Percentiles rank a stretch among this genome's conserved stretches.
These are phyloP conservation scores for Hippocampus guttulatus DNA, from an alignment of 2,113 vertebrate species.

Conservation along the genomic window DNA sequence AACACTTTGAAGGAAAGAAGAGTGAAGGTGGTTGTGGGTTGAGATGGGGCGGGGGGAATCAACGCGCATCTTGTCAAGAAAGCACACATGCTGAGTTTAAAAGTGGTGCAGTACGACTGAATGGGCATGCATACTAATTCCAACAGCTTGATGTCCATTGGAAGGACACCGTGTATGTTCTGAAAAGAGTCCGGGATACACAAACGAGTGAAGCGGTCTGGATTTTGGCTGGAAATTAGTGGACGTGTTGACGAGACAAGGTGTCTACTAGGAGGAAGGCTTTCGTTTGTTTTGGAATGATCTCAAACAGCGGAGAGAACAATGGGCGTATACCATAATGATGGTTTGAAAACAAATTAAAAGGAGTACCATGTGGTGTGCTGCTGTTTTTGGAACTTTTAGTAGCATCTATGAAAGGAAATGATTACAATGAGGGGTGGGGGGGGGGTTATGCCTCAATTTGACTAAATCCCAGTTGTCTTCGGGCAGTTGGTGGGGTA, in stretches of 20 bases:
- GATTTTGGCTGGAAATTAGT: not conserved
- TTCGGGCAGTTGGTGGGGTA: too few species aligned
- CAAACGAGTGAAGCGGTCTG: not conserved
- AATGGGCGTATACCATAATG: too few species aligned
- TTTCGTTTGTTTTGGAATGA: too few species aligned
- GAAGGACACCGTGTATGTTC: constrained; percentile 31
- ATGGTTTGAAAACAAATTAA: too few species aligned
- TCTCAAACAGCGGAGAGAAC: too few species aligned
- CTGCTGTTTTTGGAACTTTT: too few species aligned
- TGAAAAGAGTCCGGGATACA: constrained; percentile 22
- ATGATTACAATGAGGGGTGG: too few species aligned
- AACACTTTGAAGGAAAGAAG: constrained; percentile 20
- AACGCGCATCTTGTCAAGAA: constrained; percentile 33
- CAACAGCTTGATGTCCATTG: constrained; percentile 22
- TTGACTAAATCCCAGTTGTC: too few species aligned
- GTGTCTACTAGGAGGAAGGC: not conserved
- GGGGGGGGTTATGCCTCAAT: too few species aligned
- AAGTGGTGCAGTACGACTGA: constrained; percentile 24
- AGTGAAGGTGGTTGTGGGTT: constrained; percentile 4
- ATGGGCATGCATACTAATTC: constrained; percentile 39
- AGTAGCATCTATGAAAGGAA: too few species aligned
- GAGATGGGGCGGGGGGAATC: constrained; percentile 22
- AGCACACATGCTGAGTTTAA: constrained; percentile 31
- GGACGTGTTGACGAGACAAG: not conserved
- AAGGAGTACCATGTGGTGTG: too few species aligned